Evolutionary conservation across 2,888 invertebrate species (phyloP).

Genomic region (Andrena bucephala): DNA sequence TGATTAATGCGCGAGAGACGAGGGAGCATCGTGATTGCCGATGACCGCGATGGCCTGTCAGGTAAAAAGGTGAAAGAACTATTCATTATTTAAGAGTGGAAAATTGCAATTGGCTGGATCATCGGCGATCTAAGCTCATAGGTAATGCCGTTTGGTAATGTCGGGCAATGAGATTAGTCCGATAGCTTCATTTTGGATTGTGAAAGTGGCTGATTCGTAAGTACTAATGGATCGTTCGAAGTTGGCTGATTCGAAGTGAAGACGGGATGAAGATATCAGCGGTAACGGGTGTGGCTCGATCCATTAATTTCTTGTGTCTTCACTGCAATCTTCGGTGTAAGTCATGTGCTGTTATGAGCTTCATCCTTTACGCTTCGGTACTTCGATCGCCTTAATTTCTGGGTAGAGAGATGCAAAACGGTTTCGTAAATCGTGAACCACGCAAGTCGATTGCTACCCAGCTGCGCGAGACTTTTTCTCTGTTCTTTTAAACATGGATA

Average conservation of each 20-base stretch:
- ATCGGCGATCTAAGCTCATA: background rate
- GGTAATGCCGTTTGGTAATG: background rate
- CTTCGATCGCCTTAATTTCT: background rate
- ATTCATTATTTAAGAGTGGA: slow-evolving; percentile 39
- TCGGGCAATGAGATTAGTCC: slow-evolving; percentile 4
- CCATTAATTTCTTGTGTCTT: slow-evolving; percentile 19
- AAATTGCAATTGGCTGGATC: slow-evolving; percentile 34
- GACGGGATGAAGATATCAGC: slow-evolving; percentile 26
- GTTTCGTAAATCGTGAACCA: background rate
- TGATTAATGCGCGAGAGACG: slow-evolving; percentile 62
- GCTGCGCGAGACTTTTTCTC: background rate
- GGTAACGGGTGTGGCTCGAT: slow-evolving; percentile 4
- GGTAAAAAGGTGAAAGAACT: slow-evolving; percentile 34
- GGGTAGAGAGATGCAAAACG: slow-evolving; percentile 5
- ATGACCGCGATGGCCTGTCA: slow-evolving; percentile 53
- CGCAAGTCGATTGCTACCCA: background rate
- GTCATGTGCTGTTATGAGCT: background rate
- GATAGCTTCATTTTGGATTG: slow-evolving; percentile 11
- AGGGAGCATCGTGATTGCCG: slow-evolving; percentile 47
- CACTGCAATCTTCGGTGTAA: background rate
- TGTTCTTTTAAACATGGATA: background rate
- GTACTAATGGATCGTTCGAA: background rate
- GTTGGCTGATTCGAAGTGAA: background rate
- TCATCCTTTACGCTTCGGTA: background rate
- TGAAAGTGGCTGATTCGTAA: slow-evolving; percentile 17